Percentiles rank a stretch among this genome's conserved stretches.
Conservation (phyloP, 2,113 vertebrate genomes). For the Speoplatyrhinus poulsoni region DNA sequence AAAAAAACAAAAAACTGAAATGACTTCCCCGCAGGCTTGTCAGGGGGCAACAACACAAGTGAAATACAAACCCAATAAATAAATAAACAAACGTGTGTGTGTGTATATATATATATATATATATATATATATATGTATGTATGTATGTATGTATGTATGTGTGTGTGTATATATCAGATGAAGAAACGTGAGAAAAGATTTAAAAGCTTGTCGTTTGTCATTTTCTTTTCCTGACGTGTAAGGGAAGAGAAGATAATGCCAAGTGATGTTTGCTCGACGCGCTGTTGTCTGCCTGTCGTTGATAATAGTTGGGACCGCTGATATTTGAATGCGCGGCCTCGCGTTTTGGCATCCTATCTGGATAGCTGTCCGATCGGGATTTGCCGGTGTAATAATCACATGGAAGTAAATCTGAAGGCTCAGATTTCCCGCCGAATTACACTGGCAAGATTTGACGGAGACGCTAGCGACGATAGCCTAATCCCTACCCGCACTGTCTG, state of each 20-base stretch:
- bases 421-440: slow-evolving; percentile 48
- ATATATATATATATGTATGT: too few species aligned
- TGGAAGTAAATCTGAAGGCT: slow-evolving; percentile 63
- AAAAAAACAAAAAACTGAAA: slow-evolving; percentile 1
- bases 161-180: too few species aligned
- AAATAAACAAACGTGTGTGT: slow-evolving; percentile 8
- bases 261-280: slow-evolving; percentile 68
- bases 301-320: slow-evolving; percentile 71
- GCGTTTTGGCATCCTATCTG: slow-evolving; percentile 65
- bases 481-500: slow-evolving; percentile 66
- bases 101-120: too few species aligned
- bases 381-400: slow-evolving; percentile 67
- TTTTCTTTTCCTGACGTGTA: slow-evolving; percentile 48
- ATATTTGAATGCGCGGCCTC: slow-evolving; percentile 64
- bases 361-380: slow-evolving; percentile 78
- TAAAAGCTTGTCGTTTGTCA: slow-evolving; percentile 45
- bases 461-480: slow-evolving; percentile 61
- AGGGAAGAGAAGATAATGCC: slow-evolving; percentile 66
- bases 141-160: too few species aligned
- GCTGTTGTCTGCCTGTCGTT: slow-evolving; percentile 76
- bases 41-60: slow-evolving; percentile 29
- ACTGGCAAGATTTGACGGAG: slow-evolving; percentile 35
- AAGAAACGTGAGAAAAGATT: slow-evolving; percentile 30
- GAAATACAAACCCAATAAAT: slow-evolving; percentile 8
- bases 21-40: slow-evolving; percentile 50